Percentiles rank a stretch among this genome's conserved stretches.
Evolutionary conservation across 2,797 vertebrate genomes (phyloP).

Genomic region (Sebastes trivittatus): DNA sequence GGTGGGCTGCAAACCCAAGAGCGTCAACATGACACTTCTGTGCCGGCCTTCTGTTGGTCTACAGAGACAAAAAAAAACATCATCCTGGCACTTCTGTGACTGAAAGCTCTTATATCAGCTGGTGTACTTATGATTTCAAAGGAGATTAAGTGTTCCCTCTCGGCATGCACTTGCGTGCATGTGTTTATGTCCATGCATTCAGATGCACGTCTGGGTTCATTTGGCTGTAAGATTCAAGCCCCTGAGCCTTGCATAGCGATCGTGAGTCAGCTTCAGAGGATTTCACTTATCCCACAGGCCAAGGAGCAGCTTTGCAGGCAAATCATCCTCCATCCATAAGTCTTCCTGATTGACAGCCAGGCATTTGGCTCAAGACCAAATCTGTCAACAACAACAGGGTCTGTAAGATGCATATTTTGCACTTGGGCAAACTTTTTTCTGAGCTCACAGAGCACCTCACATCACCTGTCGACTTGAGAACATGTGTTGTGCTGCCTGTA

Average conservation of each 20-base stretch:
- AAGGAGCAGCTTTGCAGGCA: constrained; percentile 70
- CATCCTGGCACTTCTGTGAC: background rate
- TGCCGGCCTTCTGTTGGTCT: background rate
- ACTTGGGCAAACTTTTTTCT: constrained; percentile 17
- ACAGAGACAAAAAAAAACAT: background rate
- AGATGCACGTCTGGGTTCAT: constrained; percentile 37
- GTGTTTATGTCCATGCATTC: constrained; percentile 9
- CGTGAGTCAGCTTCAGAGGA: constrained; percentile 62
- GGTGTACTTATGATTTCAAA: constrained; percentile 51
- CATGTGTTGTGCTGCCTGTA: background rate
- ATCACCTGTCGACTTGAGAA: constrained; percentile 14
- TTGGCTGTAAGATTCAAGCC: constrained; percentile 51
- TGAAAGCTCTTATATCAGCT: constrained; percentile 4
- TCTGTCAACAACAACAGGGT: constrained; percentile 58
- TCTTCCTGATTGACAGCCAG: constrained; percentile 67
- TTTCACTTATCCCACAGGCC: constrained; percentile 68
- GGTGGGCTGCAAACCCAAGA: constrained; percentile 11
- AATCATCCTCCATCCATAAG: constrained; percentile 70
- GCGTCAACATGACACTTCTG: constrained; percentile 30
- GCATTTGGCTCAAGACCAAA: constrained; percentile 43
- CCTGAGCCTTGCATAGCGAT: constrained; percentile 43
- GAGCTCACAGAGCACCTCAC: background rate
- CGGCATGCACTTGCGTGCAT: background rate
- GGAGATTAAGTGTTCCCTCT: constrained; percentile 54
- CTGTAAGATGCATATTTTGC: constrained; percentile 19